Base-by-base conservation (phyloP, 2,113 vertebrate species). In the Actenoides hombroni region DNA sequence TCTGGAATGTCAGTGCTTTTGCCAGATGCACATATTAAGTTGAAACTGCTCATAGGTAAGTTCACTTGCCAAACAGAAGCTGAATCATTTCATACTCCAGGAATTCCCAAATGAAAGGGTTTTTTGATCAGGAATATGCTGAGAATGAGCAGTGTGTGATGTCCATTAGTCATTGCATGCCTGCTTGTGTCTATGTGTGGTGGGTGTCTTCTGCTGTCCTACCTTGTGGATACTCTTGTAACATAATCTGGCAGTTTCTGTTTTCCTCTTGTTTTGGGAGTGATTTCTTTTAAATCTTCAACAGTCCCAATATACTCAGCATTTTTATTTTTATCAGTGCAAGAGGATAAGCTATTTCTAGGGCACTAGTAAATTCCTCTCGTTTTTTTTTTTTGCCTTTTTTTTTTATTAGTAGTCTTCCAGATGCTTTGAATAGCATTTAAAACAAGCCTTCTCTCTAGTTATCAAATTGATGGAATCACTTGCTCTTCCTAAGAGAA, bases 271-370 rank as follows among this genome's bases (percentile, higher is more conserved):
- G 39, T 68, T 68, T 54, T 77, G 29, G n/a, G 56, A 91, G 31
- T n/a, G 69, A 70, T 88, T 92, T 92, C 75, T 82, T 92, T 85
- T 68, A 88, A 67, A 77, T 71, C 73, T 70, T 87, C 40, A 65
- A 60, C 60, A 65, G 78, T 88, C 79, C 90, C 59, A 18, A 31
- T 57, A 68, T 51, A 74, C 40, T 82, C 84, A 13, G 21, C 51
- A 28, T 42, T 95, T 91, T 90, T 42, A 51, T 37, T 96, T 95
- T 87, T 89, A 92, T 95, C 81, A 33, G 60, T 90, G 92, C 80
- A 86, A 60, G 68, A 86, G 53, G 39, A 96, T 85, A 76, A 96
- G 59, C 51, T 95, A 88, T 96, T 95, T 95, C 68, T 40, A 92
- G 88, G 79, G 37, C 70, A 80, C 69, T 92, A 75, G 65, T 89